Percentiles rank a stretch among this genome's conserved stretches.
These are phyloP conservation scores for Amazona finschi DNA, from an alignment of 2,797 vertebrate genomes.

Conservation along the genomic window DNA sequence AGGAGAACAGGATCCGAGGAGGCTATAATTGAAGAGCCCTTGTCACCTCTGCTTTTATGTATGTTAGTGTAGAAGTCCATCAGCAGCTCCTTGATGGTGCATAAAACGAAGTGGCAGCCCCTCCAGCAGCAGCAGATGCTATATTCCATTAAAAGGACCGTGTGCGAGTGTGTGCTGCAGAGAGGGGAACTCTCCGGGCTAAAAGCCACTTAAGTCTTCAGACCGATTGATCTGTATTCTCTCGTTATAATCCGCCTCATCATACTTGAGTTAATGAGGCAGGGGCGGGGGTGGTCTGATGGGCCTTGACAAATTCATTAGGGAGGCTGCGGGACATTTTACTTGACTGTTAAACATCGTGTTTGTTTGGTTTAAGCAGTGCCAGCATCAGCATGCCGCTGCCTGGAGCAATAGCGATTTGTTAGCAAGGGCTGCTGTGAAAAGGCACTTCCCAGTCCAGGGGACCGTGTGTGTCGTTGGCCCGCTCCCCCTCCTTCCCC, in stretches of 20 bases:
- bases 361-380: constrained; percentile 79
- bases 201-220: constrained; percentile 78
- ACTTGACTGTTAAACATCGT: constrained; percentile 78
- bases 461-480: neutral
- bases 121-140: constrained; percentile 69
- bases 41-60: constrained; percentile 78
- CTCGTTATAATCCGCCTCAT: constrained; percentile 78
- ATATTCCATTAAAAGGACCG: constrained; percentile 67
- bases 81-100: constrained; percentile 71
- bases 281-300: constrained; percentile 75
- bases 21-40: constrained; percentile 78
- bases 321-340: constrained; percentile 77
- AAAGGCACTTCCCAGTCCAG: neutral
- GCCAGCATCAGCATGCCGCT: constrained; percentile 68
- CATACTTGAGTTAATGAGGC: constrained; percentile 80
- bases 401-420: constrained; percentile 63
- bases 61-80: constrained; percentile 76
- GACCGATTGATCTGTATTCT: constrained; percentile 80
- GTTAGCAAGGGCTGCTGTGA: constrained; percentile 37
- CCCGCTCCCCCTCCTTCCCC: neutral
- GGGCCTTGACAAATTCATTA: constrained; percentile 81
- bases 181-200: constrained; percentile 73
- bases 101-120: constrained; percentile 67
- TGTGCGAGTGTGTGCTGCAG: constrained; percentile 9
- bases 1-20: constrained; percentile 64